Evolutionary conservation across 2,888 invertebrate genomes (phyloP), one percentile per base, ranked within the genome.

Genomic region (Epistrophella euchroma): DNA sequence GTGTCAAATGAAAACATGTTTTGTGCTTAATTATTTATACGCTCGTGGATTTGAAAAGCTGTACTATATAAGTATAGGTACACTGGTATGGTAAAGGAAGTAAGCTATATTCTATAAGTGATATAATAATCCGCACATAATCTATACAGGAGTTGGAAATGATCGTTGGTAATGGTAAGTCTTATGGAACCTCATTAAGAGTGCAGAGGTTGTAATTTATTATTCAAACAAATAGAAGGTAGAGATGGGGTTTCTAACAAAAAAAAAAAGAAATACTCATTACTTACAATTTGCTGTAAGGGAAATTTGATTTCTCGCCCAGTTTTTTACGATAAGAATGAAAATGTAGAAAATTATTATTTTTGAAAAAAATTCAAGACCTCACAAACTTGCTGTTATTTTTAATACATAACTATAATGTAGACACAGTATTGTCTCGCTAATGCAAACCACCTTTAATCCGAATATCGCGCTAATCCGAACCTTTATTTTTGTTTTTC

Each of bases 1-100:
- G 35, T 71, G 56, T 45, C 56, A 64, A 81, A 75, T 52, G 55
- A 43, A 56, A 40, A 71, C 71, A 71, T 71, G 71, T 43, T 40
- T 71, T 55, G 28, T 62, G 47, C 19, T 52, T 56, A 60, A 77
- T 75, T 75, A 77, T 75, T 75, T 56, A 68, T 75, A 47, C 37
- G 50, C 47, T 19, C 11, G 40, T 40, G 32, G 70, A 77, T 47
- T 60, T 62, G 11, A n/a, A 32, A 19, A 43, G 37, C 70, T 60
- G 37, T 25, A 50, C 19, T 50, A 15, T 50, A 15, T 47, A 50
- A 13, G 15, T 45, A 3, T 45, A 19, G 32, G 32, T 32, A 9
- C 1, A 28, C 0, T 32, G 2, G 0, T 3, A 28, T 28, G 4
- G 4, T 15, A 15, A 4, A 9, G 15, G 2, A 15, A 22, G 7